Base-by-base conservation (phyloP, 1,140 invertebrate genomes). In the Zaprionus taronus region DNA sequence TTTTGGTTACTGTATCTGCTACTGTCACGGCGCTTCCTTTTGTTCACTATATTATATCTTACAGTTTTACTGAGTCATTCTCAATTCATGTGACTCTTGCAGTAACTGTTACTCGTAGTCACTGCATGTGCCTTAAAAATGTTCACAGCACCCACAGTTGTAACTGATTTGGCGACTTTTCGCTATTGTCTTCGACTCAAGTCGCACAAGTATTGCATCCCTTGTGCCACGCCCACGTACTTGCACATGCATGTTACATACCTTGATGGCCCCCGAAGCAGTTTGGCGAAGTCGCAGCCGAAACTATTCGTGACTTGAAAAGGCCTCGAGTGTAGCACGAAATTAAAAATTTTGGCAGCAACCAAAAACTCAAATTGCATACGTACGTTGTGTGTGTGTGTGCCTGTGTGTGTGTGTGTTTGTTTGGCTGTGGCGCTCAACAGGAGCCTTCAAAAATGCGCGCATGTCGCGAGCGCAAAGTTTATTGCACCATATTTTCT, bases 401-500 rank as follows among this genome's bases (percentile, higher is more conserved):
- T 41, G 34, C 0, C 7, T 47, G 34, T 47, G 38, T 14, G 61
- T 65, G 24, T 57, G 49, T 38, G 65, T 44, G 49, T 56, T 51
- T 56, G 34, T 62, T 26, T 38, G 57, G 51, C 26, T 74, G 24
- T 53, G 78, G 61, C 26, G 83, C 78, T 84, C 78, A 81, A 84
- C 81, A 74, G 81, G 73, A 83, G 81, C 69, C 78, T 84, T 81
- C 81, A 84, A 83, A 83, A 78, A 84, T 84, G 81, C 78, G 78
- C 78, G 72, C 82, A 71, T 84, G 78, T 84, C 81, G 81, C 81
- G 69, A 56, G 66, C 73, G 34, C 67, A 83, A 84, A 84, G 81
- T 83, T 84, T 83, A 84, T 83, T 84, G 81, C 81, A 76, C 81
- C 81, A 83, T 83, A 83, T 84, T 83, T 83, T 83, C 81, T 84